Evolutionary conservation across 1,140 invertebrate genomes (phyloP).

Genomic region (Drosophila tani): DNA sequence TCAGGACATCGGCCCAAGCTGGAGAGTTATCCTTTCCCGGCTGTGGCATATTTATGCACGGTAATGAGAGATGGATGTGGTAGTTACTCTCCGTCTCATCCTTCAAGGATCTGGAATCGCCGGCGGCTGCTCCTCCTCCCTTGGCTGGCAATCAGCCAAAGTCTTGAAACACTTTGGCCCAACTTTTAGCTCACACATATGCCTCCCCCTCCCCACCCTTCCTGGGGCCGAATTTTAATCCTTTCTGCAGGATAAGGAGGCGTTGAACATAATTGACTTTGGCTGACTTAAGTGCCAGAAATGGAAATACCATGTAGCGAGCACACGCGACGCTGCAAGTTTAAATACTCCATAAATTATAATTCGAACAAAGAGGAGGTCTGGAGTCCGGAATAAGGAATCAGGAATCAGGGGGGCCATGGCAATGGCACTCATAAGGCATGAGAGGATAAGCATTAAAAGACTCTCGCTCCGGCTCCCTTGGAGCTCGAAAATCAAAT

Average conservation of each 20-base stretch:
- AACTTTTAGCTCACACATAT: slow-evolving; percentile 50
- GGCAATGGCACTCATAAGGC: not conserved
- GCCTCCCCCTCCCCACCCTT: not conserved
- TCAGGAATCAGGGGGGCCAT: not conserved
- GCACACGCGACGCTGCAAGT: slow-evolving; percentile 1
- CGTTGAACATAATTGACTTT: slow-evolving; percentile 83
- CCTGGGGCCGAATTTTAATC: slow-evolving; percentile 65
- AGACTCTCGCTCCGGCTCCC: slow-evolving; percentile 7
- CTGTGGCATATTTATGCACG: slow-evolving; percentile 51
- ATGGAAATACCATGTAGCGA: slow-evolving; percentile 73
- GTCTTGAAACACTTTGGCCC: slow-evolving; percentile 75
- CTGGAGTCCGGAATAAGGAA: too few relatives aligned
- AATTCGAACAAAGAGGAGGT: not conserved
- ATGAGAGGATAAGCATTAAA: slow-evolving; percentile 20
- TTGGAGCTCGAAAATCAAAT: slow-evolving; percentile 36
- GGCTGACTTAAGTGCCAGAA: slow-evolving; percentile 78
- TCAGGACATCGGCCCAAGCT: slow-evolving; percentile 27
- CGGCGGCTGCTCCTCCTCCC: slow-evolving; percentile 8
- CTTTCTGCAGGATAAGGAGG: slow-evolving; percentile 52
- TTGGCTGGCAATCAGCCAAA: slow-evolving; percentile 66
- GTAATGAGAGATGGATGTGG: slow-evolving; percentile 41
- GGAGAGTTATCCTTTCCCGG: slow-evolving; percentile 27
- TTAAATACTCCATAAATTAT: not conserved
- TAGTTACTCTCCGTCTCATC: not conserved
- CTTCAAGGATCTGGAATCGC: not conserved